Evolutionary conservation across 2,113 vertebrate species (phyloP), one percentile per base, ranked within the genome.

Genomic region (Perca schrenkii): DNA sequence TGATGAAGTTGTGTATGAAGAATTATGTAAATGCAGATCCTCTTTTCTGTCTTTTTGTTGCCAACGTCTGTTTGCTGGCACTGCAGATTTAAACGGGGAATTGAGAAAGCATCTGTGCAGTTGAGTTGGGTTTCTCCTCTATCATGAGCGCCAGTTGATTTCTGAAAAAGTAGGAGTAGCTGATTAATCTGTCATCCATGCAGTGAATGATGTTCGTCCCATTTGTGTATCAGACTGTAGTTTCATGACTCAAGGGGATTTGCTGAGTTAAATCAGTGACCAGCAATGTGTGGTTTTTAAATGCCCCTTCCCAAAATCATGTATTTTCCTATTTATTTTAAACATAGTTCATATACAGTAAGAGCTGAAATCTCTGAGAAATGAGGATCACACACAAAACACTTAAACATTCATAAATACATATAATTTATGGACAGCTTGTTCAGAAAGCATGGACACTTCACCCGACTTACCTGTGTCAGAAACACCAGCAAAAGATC

Each of bases 21-120:
- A 49, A n/a, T 40, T 64, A 54, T 62, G 40, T 61, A 6, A 43
- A 77, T 62, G 50, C 22, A 53, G 62, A 65, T 72, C 82, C 19
- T 68, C n/a, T 53, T 69, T 77, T 85, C n/a, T 63, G 13, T 75
- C 68, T 65, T 76, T 46, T 46, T 62, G 34, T 70, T 17, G 22
- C 22, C 8, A n/a, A 12, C 72, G 22, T 50, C 28, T 65, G 40
- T 82, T 36, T 61, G 66, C 47, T 61, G 74, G 50, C 52, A 12
- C 13, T 64, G 57, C 61, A 49, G 56, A 21, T 79, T 76, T 21
- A 50, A 79, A 61, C 5, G 0, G 65, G 14, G 21, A 31, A 47
- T 40, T 19, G 22, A 36, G 19, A 76, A 28, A 16, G 43, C 21
- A 17, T n/a, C 36, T 43, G n/a, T 58, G 60, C 14, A 16, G 47